Percentiles rank a stretch among this genome's conserved stretches.
Evolutionary conservation across 2,113 vertebrate genomes (phyloP).

Genomic region (Silurus asotus): DNA sequence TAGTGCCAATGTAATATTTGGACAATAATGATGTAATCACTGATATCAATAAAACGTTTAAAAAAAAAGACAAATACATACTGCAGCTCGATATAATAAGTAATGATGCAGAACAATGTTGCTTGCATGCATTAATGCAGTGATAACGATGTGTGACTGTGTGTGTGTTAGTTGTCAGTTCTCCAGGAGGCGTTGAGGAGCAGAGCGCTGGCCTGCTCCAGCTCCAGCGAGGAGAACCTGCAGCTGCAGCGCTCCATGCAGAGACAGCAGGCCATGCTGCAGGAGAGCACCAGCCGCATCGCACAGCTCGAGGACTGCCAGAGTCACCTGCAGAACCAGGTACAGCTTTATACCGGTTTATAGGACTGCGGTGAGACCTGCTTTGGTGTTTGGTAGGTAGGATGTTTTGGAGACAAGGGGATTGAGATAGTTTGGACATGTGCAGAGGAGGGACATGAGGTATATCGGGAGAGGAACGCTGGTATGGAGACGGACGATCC

Average conservation of each 20-base stretch:
- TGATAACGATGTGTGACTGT: background rate
- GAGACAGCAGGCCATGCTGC: constrained; percentile 89
- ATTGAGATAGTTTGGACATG: too few species aligned
- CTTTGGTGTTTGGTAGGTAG: too few species aligned
- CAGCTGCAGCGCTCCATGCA: constrained; percentile 84
- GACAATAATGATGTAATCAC: background rate
- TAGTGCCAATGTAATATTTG: background rate
- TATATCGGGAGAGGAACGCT: too few species aligned
- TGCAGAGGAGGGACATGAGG: too few species aligned
- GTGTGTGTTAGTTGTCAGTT: constrained; percentile 70
- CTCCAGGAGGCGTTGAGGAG: constrained; percentile 84
- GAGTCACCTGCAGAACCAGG: constrained; percentile 84
- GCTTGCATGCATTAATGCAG: accelerated
- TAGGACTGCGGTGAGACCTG: too few species aligned
- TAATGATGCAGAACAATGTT: background rate
- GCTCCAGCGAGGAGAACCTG: constrained; percentile 78
- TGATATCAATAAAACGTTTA: background rate
- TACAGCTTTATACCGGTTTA: constrained; percentile 45
- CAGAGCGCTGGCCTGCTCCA: constrained; percentile 73
- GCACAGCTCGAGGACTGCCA: constrained; percentile 89
- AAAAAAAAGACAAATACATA: background rate
- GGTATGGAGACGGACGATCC: too few species aligned
- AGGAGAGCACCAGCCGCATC: constrained; percentile 82
- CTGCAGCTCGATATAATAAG: background rate
- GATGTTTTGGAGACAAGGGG: too few species aligned